Base-by-base conservation (phyloP, 2,113 vertebrate species). In the Scomber japonicus region DNA sequence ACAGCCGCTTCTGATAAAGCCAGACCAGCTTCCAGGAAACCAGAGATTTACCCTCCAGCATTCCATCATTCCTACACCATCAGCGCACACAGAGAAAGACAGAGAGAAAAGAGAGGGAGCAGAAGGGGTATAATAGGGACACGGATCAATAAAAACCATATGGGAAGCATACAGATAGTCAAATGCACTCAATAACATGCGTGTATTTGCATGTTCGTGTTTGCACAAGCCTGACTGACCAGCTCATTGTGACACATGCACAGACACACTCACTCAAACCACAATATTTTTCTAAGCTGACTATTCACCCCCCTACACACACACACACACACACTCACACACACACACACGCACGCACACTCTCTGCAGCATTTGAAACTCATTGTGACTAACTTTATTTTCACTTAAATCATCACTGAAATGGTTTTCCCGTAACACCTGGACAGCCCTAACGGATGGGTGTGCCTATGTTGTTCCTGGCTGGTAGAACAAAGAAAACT, bases 1-100 rank as follows among this genome's bases (percentile, higher is more conserved):
- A 93, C 93, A 92, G 92, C 92, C 91, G 90, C 89, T 93, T 93
- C 90, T 92, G 93, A 94, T 92, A 93, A 94, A 93, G 81, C 71
- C 80, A 54, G 85, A 89, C 80, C 80, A 80, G 86, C 88, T 93
- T 93, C 91, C 91, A 92, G 92, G 93, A 93, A 94, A 92, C 84
- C 83, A 75, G 87, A 91, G 90, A 90, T 89, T 91, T 93, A 92
- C 89, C 90, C 89, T 92, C 82, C 82, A 88, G 91, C 89, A 91
- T 92, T 93, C 91, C 92, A 92, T 92, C 92, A 91, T 91, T 93
- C 93, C 88, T 93, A 89, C 87, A 86, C 79, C 90, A 88, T 93
- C 91, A 82, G 84, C 12, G 86, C 67, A 71, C 57, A 73, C 66
- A 67, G 53, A 80, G 59, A 76, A 44, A 83, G 67, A 82, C 13